Evolutionary conservation across 2,797 vertebrate species (phyloP).

Genomic region (Enteromius unitaeniatus): DNA sequence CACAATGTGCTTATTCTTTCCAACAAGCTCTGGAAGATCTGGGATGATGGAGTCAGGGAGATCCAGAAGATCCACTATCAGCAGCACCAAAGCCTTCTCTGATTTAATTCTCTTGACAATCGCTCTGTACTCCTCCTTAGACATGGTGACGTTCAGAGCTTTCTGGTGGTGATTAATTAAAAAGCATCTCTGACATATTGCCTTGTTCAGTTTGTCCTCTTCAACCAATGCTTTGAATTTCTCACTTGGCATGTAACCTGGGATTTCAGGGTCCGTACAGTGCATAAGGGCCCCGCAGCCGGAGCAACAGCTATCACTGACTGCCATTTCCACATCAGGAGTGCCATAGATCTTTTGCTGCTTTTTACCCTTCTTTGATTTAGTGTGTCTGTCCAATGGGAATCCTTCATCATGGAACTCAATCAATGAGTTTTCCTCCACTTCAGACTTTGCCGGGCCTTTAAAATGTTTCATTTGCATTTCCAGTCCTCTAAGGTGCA

Average conservation of each 20-base stretch:
- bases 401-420: constrained; percentile 74
- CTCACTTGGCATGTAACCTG: constrained; percentile 86
- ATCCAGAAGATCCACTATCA: constrained; percentile 86
- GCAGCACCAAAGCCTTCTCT: constrained; percentile 82
- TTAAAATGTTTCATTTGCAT: constrained; percentile 58
- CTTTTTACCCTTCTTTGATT: constrained; percentile 34
- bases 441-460: constrained; percentile 18
- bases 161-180: constrained; percentile 80
- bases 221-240: constrained; percentile 75
- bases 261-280: constrained; percentile 70
- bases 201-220: constrained; percentile 62
- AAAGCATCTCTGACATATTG: constrained; percentile 88
- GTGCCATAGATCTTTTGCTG: constrained; percentile 70
- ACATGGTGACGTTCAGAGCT: constrained; percentile 77
- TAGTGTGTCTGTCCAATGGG: constrained; percentile 54
- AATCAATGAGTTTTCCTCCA: constrained; percentile 54
- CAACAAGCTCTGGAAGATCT: constrained; percentile 74
- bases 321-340: constrained; percentile 69
- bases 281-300: constrained; percentile 91
- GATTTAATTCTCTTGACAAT: constrained; percentile 74
- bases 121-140: constrained; percentile 75
- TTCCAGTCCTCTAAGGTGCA: constrained; percentile 61
- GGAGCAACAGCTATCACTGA: constrained; percentile 77
- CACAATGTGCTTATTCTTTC: constrained; percentile 78
- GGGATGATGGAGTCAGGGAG: constrained; percentile 83